A percentile compares a stretch with the other conserved stretches of the same genome.
Evolutionary conservation across 2,113 vertebrate species (phyloP).

Genomic region (Sinocyclocheilus rhinocerous): DNA sequence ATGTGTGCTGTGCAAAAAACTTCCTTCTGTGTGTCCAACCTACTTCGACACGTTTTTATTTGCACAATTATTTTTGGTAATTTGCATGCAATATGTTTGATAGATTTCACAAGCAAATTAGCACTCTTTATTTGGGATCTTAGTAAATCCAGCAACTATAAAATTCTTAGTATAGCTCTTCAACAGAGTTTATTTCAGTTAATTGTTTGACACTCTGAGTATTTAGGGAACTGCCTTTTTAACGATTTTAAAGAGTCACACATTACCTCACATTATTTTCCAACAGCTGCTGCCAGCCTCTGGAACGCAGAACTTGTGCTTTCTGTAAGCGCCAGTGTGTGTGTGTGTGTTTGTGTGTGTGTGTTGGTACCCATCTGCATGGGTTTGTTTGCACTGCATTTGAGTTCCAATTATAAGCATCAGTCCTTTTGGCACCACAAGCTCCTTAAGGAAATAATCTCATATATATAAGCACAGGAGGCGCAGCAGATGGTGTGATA

Average conservation of each 20-base stretch:
- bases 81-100: neutral
- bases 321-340: slow-evolving; percentile 33
- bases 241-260: slow-evolving; percentile 15
- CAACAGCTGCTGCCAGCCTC: slow-evolving; percentile 33
- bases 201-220: neutral
- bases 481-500: slow-evolving; percentile 73
- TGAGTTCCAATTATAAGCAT: slow-evolving; percentile 27
- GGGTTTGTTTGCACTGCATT: slow-evolving; percentile 36
- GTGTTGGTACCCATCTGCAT: neutral
- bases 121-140: neutral
- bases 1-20: neutral
- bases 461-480: slow-evolving; percentile 66
- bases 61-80: neutral
- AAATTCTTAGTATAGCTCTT: neutral
- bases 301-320: slow-evolving; percentile 59
- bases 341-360: neutral
- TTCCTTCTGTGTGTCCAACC: neutral
- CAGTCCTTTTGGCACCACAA: slow-evolving; percentile 58
- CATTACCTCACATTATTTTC: slow-evolving; percentile 18
- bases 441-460: slow-evolving; percentile 66
- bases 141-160: neutral
- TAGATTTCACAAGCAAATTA: neutral
- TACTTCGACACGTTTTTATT: neutral
- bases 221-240: slow-evolving; percentile 6
- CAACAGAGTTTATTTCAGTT: slow-evolving; percentile 4